Evolutionary conservation across 1,140 invertebrate genomes (phyloP), one percentile per base, ranked within the genome.

Genomic region (Reticulitermes speratus): DNA sequence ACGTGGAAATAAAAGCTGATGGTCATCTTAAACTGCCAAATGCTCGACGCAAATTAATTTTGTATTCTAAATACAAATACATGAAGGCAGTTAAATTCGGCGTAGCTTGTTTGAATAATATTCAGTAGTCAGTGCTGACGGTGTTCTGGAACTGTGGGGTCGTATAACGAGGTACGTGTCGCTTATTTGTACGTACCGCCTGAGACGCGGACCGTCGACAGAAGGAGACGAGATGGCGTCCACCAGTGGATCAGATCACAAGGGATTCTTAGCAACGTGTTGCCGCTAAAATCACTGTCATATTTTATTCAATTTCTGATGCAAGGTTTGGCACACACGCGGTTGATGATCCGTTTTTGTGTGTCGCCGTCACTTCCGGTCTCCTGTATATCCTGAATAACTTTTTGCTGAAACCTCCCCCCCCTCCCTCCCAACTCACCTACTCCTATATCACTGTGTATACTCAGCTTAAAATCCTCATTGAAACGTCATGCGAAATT

Each of bases 401-500:
- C 65, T 75, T 75, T 75, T 30, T 30, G 65, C 65, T 75, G 65
- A 75, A 30, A 75, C n/a, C n/a, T 25, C 65, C 12, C 65, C 19
- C 8, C 59, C 7, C n/a, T 30, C 65, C n/a, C n/a, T 25, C 19
- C 21, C 59, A 3, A 9, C 16, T 12, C 25, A 19, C 59, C 59
- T n/a, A 12, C 65, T 75, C n/a, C 9, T 75, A 9, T 59, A 59
- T 75, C 25, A 25, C n/a, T 8, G 65, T 30, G 7, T 75, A 75
- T 30, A 30, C 65, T 75, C 25, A 75, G 65, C 65, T 75, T 30
- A 75, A 75, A 75, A 30, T 75, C 65, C 65, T 75, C 65, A 75
- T 75, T 75, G 65, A n/a, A 75, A 75, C 65, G 65, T 75, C 65
- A 75, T 30, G 65, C n/a, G 65, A 75, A 75, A 75, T 75, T 75